A percentile compares a stretch with the other conserved stretches of the same genome.
Evolutionary conservation across 2,113 vertebrate species (phyloP).

Genomic region (Ciconia stormi): DNA sequence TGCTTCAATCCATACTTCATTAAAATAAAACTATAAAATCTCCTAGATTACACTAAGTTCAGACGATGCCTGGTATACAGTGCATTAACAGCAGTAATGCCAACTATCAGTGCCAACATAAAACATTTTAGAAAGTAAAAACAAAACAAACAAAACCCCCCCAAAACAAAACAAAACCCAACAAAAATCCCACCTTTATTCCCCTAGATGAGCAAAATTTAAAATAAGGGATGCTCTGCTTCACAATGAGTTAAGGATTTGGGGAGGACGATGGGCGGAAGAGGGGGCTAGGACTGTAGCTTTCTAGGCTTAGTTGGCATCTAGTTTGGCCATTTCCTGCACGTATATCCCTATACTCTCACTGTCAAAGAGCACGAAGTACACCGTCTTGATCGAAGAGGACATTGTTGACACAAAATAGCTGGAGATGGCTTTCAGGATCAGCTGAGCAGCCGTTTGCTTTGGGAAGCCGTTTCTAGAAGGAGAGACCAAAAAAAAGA

Average conservation of each 20-base stretch:
- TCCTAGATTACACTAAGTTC: constrained; percentile 82
- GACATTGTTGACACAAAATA: constrained; percentile 99
- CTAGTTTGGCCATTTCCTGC: constrained; percentile 98
- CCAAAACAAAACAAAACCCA: constrained; percentile 71
- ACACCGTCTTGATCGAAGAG: constrained; percentile 97
- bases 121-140: constrained; percentile 75
- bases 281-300: constrained; percentile 19
- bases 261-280: constrained; percentile 16
- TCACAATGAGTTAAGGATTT: constrained; percentile 60
- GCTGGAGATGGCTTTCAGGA: constrained; percentile 97
- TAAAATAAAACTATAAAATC: constrained; percentile 85
- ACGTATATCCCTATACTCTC: constrained; percentile 99
- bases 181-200: constrained; percentile 65
- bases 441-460: constrained; percentile 96
- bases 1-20: constrained; percentile 71
- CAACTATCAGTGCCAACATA: constrained; percentile 84
- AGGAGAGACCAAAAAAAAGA: not conserved
- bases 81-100: constrained; percentile 84
- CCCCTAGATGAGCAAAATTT: constrained; percentile 73
- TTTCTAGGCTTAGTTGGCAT: constrained; percentile 84
- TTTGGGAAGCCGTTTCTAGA: constrained; percentile 95
- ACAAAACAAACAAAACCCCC: constrained; percentile 61
- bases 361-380: constrained; percentile 97
- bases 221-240: constrained; percentile 70
- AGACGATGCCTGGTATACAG: constrained; percentile 77